Base-by-base conservation (phyloP, 1,140 invertebrate genomes). In the Zaprionus ghesquierei region DNA sequence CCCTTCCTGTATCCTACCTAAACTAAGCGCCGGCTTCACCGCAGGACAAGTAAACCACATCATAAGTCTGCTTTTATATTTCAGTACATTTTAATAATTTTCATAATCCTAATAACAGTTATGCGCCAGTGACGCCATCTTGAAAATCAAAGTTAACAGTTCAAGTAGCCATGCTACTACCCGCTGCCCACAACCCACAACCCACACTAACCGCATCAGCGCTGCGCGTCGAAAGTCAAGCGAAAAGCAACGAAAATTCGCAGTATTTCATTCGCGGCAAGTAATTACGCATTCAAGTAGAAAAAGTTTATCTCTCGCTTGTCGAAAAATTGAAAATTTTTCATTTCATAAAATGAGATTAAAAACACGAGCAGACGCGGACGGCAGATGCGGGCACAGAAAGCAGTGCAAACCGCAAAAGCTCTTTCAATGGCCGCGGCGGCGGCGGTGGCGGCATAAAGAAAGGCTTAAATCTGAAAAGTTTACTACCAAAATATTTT, bases 281-380 rank as follows among this genome's bases (percentile, higher is more conserved):
- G 82, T 87, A 87, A 87, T 89, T 89, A 87, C 79, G 82, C 82
- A 87, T 89, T 89, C 84, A 89, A 87, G 82, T 84, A 89, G 84
- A 87, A 87, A 87, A 87, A 87, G 82, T 87, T 89, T 87, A 87
- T 87, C 82, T 87, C 41, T 87, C 41, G 20, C 76, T 87, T 82
- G 82, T 87, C 79, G 79, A 87, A 82, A 86, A 87, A 87, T 87
- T 87, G 73, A 84, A 89, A 81, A 87, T 79, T 89, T 87, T 82
- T 87, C 79, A 84, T 87, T 87, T 89, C 84, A 87, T 84, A 87
- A 87, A 87, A 87, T 87, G 82, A 87, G 82, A 89, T 89, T 87
- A 87, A 89, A 79, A 87, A 74, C 79, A 73, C 84, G 69, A 82
- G 13, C 35, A 15, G 35, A 15, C n/a, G 35, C 35, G 5, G 35